Base-by-base conservation (phyloP, 2,797 vertebrate genomes). In the Atherinosoma microstoma region DNA sequence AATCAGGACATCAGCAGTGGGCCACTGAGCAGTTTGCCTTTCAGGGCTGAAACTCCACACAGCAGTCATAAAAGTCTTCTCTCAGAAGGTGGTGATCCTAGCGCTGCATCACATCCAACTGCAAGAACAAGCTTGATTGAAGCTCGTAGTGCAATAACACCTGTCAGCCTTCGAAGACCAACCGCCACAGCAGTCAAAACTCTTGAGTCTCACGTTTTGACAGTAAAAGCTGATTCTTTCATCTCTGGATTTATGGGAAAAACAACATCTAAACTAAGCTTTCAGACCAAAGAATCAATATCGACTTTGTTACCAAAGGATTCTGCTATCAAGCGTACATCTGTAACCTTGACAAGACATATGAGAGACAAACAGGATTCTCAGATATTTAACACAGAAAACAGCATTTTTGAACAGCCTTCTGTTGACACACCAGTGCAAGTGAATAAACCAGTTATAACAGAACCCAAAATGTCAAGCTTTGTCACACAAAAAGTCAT, bases 191-290 rank as follows among this genome's bases (percentile, higher is more conserved):
- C 76, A 78, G 64, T 70, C 56, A 82, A 57, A 73, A 34, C 71
- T 72, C 67, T 65, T 57, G 54, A 75, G 42, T 68, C 57, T 85
- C n/a, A 27, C 29, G 58, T 61, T 66, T 35, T 72, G 60, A 79
- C 68, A 67, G 73, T 24, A 62, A 61, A 58, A 76, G 61, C 42
- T 42, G 75, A 75, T 67, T 76, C 80, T 84, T 86, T 88, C 67
- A 84, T 82, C 58, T 86, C 80, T 54, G 53, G 49, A 58, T 61
- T 68, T 54, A 83, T 40, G 30, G 67, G 24, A 47, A 70, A 72
- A 62, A 68, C 30, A 12, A 57, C 20, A 38, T 34, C 64, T 63
- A 76, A 65, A 80, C 38, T 56, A 60, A 58, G 18, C 51, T 57
- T 45, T 53, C 70, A 62, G 27, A 72, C 36, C 57, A 77, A 75